phyloP scores from a whole-genome alignment of 1,140 invertebrate species.

The Elymnias hypermnestra region DNA sequence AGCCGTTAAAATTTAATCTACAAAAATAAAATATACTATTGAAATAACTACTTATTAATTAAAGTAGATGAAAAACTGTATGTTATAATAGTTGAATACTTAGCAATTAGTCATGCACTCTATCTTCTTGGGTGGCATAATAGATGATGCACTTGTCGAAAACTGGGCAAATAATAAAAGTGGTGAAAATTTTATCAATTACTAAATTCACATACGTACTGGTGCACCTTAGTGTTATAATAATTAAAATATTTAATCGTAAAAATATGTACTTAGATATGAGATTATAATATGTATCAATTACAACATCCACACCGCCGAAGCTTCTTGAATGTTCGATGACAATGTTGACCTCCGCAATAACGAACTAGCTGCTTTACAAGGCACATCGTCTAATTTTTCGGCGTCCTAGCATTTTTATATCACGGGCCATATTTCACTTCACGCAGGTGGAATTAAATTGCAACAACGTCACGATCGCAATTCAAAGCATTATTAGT shows the following conservation, averaged over 20 bases:
- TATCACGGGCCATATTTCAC: slow-evolving; percentile 8
- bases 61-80: slow-evolving; percentile 24
- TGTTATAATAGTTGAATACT: slow-evolving; percentile 18
- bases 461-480: slow-evolving; percentile 9
- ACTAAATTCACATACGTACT: slow-evolving; percentile 8
- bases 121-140: slow-evolving; percentile 14
- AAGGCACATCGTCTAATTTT: slow-evolving; percentile 15
- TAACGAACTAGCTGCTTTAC: slow-evolving; percentile 11
- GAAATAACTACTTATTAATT: slow-evolving; percentile 23
- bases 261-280: slow-evolving; percentile 8
- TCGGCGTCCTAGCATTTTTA: slow-evolving; percentile 8
- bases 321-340: slow-evolving; percentile 68
- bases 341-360: slow-evolving; percentile 56
- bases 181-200: no score
- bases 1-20: slow-evolving; percentile 27
- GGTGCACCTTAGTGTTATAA: slow-evolving; percentile 20
- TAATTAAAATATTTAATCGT: slow-evolving; percentile 18
- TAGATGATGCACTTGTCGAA: slow-evolving; percentile 22
- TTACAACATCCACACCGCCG: slow-evolving; percentile 21
- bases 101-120: slow-evolving; percentile 26
- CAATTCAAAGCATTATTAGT: slow-evolving; percentile 13
- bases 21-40: slow-evolving; percentile 25
- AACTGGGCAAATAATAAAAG: slow-evolving; percentile 9
- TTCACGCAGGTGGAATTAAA: slow-evolving; percentile 11
- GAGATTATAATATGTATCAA: slow-evolving; percentile 12